Evolutionary conservation across 2,797 vertebrate genomes (phyloP).

Genomic region (Ispidina lecontei): DNA sequence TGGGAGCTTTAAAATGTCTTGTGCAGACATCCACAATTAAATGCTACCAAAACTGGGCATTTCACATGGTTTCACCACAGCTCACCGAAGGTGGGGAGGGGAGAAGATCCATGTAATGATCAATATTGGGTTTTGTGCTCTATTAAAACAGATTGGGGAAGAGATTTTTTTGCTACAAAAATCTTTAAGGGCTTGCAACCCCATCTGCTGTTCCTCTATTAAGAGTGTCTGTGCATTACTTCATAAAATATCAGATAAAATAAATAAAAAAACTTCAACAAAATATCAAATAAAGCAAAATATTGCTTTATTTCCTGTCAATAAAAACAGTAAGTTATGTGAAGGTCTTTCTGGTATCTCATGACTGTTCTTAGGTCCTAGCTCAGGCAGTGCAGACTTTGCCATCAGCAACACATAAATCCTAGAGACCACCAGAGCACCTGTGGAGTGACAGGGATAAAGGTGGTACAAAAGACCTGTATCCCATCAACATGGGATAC

Average conservation of each 20-base stretch:
- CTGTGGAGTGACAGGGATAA: background rate
- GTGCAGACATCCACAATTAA: constrained; percentile 47
- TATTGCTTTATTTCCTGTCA: background rate
- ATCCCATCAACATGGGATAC: background rate
- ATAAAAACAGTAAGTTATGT: constrained; percentile 24
- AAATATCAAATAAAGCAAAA: background rate
- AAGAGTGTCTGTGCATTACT: background rate
- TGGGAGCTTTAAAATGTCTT: constrained; percentile 44
- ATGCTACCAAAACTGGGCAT: constrained; percentile 19
- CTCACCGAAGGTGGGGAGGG: background rate
- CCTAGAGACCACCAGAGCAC: background rate
- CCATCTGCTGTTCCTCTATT: background rate
- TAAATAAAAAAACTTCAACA: no score
- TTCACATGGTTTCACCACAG: constrained; percentile 3
- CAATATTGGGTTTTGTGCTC: background rate
- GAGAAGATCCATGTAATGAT: background rate
- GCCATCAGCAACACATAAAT: background rate
- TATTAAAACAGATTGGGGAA: background rate
- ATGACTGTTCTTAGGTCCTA: background rate
- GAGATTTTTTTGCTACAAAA: background rate
- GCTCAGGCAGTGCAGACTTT: background rate
- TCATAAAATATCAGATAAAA: constrained; percentile 1
- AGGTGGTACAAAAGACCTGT: background rate
- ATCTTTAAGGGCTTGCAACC: background rate
- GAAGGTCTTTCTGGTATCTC: constrained; percentile 4